phyloP scores from a whole-genome alignment of 2,113 vertebrate species.

The Pyxicephalus adspersus region DNA sequence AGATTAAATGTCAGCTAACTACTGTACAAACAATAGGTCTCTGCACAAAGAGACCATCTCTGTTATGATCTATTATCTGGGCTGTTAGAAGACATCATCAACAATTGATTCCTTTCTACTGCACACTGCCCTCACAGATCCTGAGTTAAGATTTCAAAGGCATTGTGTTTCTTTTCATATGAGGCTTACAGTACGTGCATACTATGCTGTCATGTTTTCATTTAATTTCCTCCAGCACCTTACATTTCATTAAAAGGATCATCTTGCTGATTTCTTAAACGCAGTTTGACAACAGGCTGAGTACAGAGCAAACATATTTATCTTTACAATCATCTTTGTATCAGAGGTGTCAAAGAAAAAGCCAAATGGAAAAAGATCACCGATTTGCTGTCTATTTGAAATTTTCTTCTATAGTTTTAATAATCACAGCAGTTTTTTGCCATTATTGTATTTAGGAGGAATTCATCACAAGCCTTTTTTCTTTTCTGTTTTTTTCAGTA shows the following conservation, averaged over 20 bases:
- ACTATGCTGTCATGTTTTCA: conserved; percentile 46
- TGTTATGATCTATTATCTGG: conserved; percentile 66
- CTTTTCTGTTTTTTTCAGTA: conserved; percentile 44
- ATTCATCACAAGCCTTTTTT: conserved; percentile 45
- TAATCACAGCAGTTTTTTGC: conserved; percentile 15
- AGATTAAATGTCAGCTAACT: conserved; percentile 74
- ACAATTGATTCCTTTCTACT: conserved; percentile 63
- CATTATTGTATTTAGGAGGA: conserved; percentile 18
- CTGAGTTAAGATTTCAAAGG: conserved; percentile 66
- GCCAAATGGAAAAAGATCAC: conserved; percentile 31
- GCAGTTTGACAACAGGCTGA: conserved; percentile 27
- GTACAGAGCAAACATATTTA: conserved; percentile 41
- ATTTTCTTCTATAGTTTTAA: conserved; percentile 32
- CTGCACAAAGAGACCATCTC: conserved; percentile 64
- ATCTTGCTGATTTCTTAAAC: conserved; percentile 52
- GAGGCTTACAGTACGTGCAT: conserved; percentile 47
- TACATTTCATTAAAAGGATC: conserved; percentile 37
- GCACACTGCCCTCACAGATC: conserved; percentile 62
- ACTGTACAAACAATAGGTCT: conserved; percentile 70
- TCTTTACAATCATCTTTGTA: conserved; percentile 35
- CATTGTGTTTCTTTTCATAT: conserved; percentile 60
- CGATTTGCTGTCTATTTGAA: conserved; percentile 26
- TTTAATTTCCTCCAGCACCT: conserved; percentile 47
- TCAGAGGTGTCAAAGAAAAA: conserved; percentile 41
- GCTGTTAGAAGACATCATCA: conserved; percentile 66